A percentile compares a stretch with the other conserved stretches of the same genome.
These are phyloP conservation scores for Drosophila antonietae DNA, from an alignment of 2,888 invertebrate genomes.

Conservation along the genomic window DNA sequence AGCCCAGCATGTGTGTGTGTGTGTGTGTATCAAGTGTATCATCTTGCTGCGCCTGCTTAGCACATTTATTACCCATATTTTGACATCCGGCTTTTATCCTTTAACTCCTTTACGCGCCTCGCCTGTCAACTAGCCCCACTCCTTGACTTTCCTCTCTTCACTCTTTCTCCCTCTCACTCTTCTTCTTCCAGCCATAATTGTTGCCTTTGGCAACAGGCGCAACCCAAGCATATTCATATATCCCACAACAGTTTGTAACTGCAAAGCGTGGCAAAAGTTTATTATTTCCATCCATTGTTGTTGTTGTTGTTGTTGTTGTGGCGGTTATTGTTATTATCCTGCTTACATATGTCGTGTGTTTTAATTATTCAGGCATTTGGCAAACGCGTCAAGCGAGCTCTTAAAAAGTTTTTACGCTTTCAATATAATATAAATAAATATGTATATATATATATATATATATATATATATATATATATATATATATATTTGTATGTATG, in stretches of 20 bases:
- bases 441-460: neutral
- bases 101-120: constrained; percentile 56
- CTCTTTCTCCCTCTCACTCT: neutral
- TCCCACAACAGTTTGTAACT: neutral
- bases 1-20: constrained; percentile 35
- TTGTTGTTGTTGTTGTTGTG: constrained; percentile 39
- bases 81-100: constrained; percentile 80
- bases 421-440: neutral
- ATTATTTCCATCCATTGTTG: constrained; percentile 55
- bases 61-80: constrained; percentile 80
- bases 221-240: constrained; percentile 2
- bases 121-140: constrained; percentile 25
- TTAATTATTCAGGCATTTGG: constrained; percentile 49
- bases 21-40: constrained; percentile 51
- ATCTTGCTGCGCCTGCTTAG: constrained; percentile 63
- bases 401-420: constrained; percentile 33
- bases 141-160: neutral
- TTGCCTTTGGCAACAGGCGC: constrained; percentile 49
- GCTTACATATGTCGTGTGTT: constrained; percentile 35
- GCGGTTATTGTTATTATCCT: constrained; percentile 30
- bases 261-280: constrained; percentile 55
- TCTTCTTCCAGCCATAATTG: constrained; percentile 58
- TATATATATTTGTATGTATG: too few relatives aligned
- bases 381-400: constrained; percentile 19
- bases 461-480: too few relatives aligned